Evolutionary conservation across 2,797 vertebrate species (phyloP), one percentile per base, ranked within the genome.

Genomic region (Myripristis jacobus): DNA sequence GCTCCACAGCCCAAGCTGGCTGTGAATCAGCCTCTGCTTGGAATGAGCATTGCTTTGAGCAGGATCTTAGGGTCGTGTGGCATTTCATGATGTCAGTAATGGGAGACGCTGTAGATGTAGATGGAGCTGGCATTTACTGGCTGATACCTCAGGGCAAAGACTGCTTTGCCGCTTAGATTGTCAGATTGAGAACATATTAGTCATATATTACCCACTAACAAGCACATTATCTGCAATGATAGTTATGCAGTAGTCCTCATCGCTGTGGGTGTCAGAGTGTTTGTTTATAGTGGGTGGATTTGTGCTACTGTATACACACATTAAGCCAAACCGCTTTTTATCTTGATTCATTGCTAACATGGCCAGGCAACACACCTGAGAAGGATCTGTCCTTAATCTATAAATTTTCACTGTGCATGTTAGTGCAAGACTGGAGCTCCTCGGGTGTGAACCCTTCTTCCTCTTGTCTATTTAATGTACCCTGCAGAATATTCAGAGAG

Each of bases 71-170:
- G 36, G 65, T 70, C 10, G 12, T 64, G 48, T 83, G 62, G 71
- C 55, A 63, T 83, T 80, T 80, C 65, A 73, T 80, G 79, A 82
- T 82, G 78, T 80, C 73, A 71, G 80, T 67, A 72, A 73, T 12
- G 0, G 47, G 69, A 77, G 77, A 73, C 0, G 43, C 60, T 52
- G 77, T 57, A 59, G 67, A 81, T 50, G 3, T 51, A 73, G 72
- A 85, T 18, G 9, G 56, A 78, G 56, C 52, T 87, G 73, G 65
- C 80, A 80, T 88, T 86, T 75, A 75, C 47, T 76, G 43, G 31
- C 31, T 31, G 70, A 74, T 80, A 77, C 69, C 86, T 85, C 66
- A 10, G 71, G 80, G 79, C 70, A 66, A 63, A 72, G 36, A 31
- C 75, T 21, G 38, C 3, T 6, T 31, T 87, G 81, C 44, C 67